A percentile compares a stretch with the other conserved stretches of the same genome.
These are phyloP conservation scores for Cottoperca gobio DNA, from an alignment of 2,797 vertebrate species.

Conservation along the genomic window DNA sequence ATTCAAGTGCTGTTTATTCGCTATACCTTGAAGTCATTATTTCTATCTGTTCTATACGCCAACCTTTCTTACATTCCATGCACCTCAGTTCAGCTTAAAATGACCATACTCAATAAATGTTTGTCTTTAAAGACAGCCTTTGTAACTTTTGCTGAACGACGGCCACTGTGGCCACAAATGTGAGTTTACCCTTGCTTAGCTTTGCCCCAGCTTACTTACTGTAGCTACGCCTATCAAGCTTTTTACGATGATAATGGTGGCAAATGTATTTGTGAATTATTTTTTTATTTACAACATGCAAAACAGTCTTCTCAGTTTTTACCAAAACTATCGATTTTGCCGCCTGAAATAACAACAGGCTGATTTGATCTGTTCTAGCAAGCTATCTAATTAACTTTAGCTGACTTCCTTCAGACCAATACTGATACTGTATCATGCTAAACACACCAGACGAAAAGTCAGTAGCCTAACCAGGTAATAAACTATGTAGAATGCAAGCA, in stretches of 20 bases:
- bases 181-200: not conserved
- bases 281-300: not conserved
- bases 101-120: not conserved
- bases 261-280: not conserved
- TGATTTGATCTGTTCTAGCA: not conserved
- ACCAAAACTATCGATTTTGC: not conserved
- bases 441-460: not conserved
- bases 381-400: not conserved
- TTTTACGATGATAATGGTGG: not conserved
- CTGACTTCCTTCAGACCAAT: not conserved
- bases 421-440: not conserved
- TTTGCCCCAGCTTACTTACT: not conserved
- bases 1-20: conserved; percentile 20
- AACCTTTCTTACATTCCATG: not conserved
- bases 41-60: not conserved
- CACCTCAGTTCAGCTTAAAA: conserved; percentile 8
- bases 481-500: not conserved
- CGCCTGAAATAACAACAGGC: not conserved
- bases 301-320: not conserved
- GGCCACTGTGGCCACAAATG: not conserved
- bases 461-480: not conserved
- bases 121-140: conserved; percentile 15
- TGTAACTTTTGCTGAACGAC: conserved; percentile 9
- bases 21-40: conserved; percentile 15
- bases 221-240: not conserved